A percentile compares a stretch with the other conserved stretches of the same genome.
Conservation (phyloP, 2,113 vertebrate species). For the Epinephelus lanceolatus region DNA sequence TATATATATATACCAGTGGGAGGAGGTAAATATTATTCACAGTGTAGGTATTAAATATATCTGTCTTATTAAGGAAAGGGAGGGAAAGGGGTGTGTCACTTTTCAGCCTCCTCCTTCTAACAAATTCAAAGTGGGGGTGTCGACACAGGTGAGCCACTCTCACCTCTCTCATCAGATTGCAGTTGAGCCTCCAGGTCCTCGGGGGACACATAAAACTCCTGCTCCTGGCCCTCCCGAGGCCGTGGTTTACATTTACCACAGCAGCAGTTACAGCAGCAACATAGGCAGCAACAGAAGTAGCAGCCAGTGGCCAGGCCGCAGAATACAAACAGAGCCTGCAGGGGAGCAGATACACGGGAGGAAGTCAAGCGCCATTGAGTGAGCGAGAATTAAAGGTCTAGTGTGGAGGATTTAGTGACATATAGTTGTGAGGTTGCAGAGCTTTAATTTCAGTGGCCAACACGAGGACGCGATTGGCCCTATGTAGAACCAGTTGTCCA, state of each 20-base stretch:
- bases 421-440: too few species aligned
- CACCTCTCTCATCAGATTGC: slow-evolving; percentile 97
- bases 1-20: too few species aligned
- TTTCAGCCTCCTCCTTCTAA: neutral
- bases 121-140: neutral
- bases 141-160: slow-evolving; percentile 33
- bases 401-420: too few species aligned
- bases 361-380: neutral
- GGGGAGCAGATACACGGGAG: neutral
- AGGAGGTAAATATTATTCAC: too few species aligned
- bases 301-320: slow-evolving; percentile 96
- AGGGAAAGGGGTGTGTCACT: too few species aligned
- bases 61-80: too few species aligned
- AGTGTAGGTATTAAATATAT: too few species aligned
- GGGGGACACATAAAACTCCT: slow-evolving; percentile 95
- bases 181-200: slow-evolving; percentile 99
- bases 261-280: slow-evolving; percentile 99
- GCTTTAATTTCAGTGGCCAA: too few species aligned
- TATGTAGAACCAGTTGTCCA: too few species aligned
- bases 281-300: slow-evolving; percentile 99
- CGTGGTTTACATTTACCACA: slow-evolving; percentile 98
- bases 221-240: slow-evolving; percentile 92
- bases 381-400: too few species aligned
- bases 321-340: slow-evolving; percentile 94
- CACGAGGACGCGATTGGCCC: too few species aligned